phyloP scores from a whole-genome alignment of 23 tunicate genomes.

The Ascidia mentula region DNA sequence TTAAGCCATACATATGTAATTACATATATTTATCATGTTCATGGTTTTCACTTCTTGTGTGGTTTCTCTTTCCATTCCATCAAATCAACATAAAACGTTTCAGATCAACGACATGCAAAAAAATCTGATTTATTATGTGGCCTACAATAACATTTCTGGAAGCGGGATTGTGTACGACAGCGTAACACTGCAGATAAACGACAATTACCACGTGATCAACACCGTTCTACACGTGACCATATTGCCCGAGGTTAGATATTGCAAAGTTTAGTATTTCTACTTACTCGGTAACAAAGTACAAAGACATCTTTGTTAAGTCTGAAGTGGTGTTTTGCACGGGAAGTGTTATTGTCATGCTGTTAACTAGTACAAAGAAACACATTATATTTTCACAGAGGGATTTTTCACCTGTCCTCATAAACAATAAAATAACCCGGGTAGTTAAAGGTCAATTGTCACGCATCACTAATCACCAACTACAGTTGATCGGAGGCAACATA shows the following conservation, averaged over 20 bases:
- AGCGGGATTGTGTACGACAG: constrained; percentile 24
- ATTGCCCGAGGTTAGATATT: constrained; percentile 49
- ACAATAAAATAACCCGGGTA: constrained; percentile 53
- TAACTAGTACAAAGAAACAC: not conserved
- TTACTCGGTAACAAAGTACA: not conserved
- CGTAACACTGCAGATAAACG: constrained; percentile 51
- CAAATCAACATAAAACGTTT: too few species aligned
- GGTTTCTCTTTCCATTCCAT: not conserved
- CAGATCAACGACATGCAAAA: constrained; percentile 44
- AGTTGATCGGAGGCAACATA: constrained; percentile 35
- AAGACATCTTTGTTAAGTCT: not conserved
- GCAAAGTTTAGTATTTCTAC: not conserved
- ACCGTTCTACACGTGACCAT: constrained; percentile 49
- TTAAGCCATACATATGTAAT: not conserved
- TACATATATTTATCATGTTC: not conserved
- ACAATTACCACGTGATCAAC: constrained; percentile 79
- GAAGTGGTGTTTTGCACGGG: not conserved
- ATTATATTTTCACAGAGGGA: not conserved
- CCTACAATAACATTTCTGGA: constrained; percentile 37
- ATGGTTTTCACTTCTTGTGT: not conserved
- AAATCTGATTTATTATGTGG: constrained; percentile 33
- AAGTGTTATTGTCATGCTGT: not conserved
- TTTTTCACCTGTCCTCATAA: constrained; percentile 20
- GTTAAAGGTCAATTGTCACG: constrained; percentile 65
- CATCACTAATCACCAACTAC: constrained; percentile 69